phyloP scores from a whole-genome alignment of 2,888 invertebrate genomes.

The Lamproptera curius region DNA sequence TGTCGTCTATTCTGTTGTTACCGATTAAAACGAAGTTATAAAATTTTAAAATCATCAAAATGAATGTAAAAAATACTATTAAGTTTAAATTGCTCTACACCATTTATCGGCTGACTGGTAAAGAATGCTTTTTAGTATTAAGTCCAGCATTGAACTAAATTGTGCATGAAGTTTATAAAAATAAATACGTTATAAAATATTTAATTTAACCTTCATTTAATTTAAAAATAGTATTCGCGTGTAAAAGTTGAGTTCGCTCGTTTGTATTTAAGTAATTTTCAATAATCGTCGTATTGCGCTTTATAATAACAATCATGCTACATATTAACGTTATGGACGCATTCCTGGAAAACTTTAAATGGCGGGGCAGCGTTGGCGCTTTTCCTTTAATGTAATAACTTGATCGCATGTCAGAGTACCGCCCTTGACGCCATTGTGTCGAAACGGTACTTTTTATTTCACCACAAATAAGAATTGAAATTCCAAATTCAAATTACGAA shows the following conservation, averaged over 20 bases:
- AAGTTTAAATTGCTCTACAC: background rate
- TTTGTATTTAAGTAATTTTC: conserved; percentile 5
- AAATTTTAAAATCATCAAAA: too few relatives aligned
- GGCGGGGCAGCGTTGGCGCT: conserved; percentile 50
- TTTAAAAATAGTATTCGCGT: too few relatives aligned
- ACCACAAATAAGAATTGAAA: conserved; percentile 78
- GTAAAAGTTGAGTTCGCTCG: background rate
- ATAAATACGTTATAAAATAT: too few relatives aligned
- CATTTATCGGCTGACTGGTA: too few relatives aligned
- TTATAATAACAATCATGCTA: conserved; percentile 32
- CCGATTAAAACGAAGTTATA: too few relatives aligned
- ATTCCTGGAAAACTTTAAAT: conserved; percentile 70
- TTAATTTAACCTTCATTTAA: too few relatives aligned
- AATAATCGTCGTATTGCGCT: conserved; percentile 9
- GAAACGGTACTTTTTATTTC: conserved; percentile 74
- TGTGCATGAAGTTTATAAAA: too few relatives aligned
- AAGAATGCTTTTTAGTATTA: too few relatives aligned
- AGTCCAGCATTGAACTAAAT: too few relatives aligned
- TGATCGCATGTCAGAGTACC: conserved; percentile 78
- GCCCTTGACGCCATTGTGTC: conserved; percentile 79
- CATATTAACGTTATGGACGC: conserved; percentile 41
- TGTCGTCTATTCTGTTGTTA: too few relatives aligned
- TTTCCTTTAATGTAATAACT: conserved; percentile 78
- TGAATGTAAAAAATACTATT: too few relatives aligned
- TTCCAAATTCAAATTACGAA: conserved; percentile 78